These are phyloP conservation scores for Entomobrya proxima DNA, from an alignment of 2,888 invertebrate genomes.

Conservation along the genomic window DNA sequence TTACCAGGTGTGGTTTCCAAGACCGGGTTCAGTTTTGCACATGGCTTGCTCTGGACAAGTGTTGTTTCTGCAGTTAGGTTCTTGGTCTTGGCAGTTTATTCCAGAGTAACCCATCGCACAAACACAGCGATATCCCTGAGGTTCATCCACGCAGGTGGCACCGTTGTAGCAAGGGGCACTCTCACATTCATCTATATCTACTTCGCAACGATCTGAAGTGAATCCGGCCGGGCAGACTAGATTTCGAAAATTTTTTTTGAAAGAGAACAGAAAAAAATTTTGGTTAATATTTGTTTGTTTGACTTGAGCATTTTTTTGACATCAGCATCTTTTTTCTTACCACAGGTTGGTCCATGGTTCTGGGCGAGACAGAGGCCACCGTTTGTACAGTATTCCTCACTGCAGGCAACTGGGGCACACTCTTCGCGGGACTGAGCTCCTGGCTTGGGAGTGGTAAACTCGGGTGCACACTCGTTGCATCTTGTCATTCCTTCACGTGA, in stretches of 20 bases:
- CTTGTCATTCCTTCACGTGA: conserved; percentile 88
- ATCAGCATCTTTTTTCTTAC: no score
- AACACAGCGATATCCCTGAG: conserved; percentile 93
- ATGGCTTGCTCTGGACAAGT: conserved; percentile 97
- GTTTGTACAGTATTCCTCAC: conserved; percentile 91
- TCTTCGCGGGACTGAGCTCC: conserved; percentile 90
- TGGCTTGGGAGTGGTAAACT: conserved; percentile 89
- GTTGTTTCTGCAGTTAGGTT: conserved; percentile 90
- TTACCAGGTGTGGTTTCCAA: conserved; percentile 92
- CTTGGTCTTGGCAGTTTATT: conserved; percentile 96
- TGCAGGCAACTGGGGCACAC: conserved; percentile 91
- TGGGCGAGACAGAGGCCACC: conserved; percentile 90
- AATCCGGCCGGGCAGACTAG: conserved; percentile 88
- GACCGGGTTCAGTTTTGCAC: conserved; percentile 96
- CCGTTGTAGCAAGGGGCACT: conserved; percentile 96
- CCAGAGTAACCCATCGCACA: conserved; percentile 91
- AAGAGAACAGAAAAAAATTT: no score
- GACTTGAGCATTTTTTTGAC: no score
- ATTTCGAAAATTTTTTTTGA: no score
- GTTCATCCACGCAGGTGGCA: conserved; percentile 92
- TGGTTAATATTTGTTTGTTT: no score
- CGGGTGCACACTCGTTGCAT: conserved; percentile 93
- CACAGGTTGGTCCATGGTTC: conserved; percentile 89
- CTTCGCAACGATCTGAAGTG: conserved; percentile 89
- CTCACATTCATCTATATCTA: conserved; percentile 95